These are phyloP conservation scores for Drosophila elegans DNA, from an alignment of 1,140 invertebrate species.

Conservation along the genomic window DNA sequence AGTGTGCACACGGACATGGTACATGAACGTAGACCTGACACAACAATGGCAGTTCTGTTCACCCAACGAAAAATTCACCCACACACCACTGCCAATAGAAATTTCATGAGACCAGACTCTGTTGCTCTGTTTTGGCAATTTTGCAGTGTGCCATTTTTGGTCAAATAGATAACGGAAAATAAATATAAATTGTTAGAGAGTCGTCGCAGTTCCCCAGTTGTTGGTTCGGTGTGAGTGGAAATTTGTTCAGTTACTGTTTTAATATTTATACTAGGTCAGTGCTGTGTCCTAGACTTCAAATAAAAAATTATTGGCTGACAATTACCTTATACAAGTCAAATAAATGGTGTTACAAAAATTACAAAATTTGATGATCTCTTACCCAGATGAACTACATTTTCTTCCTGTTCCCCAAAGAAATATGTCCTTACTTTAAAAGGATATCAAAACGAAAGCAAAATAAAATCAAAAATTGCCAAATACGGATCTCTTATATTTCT, in stretches of 20 bases:
- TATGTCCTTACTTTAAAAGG: not conserved
- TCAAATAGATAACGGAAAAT: conserved; percentile 59
- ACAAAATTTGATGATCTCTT: not conserved
- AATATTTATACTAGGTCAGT: conserved; percentile 44
- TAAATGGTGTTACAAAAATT: not conserved
- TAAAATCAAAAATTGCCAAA: conserved; percentile 9
- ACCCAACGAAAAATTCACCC: conserved; percentile 8
- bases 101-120: conserved; percentile 39
- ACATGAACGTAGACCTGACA: conserved; percentile 38
- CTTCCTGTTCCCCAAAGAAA: not conserved
- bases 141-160: conserved; percentile 54
- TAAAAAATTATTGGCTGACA: not conserved
- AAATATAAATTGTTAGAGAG: conserved; percentile 58
- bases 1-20: conserved; percentile 8
- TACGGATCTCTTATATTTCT: conserved; percentile 1
- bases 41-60: conserved; percentile 32
- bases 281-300: not conserved
- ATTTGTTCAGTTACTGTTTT: conserved; percentile 26
- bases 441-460: conserved; percentile 2
- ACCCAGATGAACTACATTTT: not conserved
- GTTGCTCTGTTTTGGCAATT: conserved; percentile 15
- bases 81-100: conserved; percentile 23
- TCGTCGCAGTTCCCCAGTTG: conserved; percentile 19
- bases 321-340: not conserved
- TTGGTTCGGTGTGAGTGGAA: conserved; percentile 16